A percentile compares a stretch with the other conserved stretches of the same genome.
Conservation (phyloP, 1,140 invertebrate species). For the Heliconius melpomene region DNA sequence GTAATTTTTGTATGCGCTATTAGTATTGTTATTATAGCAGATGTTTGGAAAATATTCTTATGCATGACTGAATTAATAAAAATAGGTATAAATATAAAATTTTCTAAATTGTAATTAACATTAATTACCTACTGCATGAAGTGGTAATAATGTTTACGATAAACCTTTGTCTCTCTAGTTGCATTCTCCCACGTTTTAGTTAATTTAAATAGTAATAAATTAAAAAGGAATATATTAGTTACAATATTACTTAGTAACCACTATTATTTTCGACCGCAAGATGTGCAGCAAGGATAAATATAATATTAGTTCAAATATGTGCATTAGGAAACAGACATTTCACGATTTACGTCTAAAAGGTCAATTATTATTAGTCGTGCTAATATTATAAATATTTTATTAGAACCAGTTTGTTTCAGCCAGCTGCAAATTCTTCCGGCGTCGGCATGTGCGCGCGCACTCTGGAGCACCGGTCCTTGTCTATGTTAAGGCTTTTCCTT, state of each 20-base stretch:
- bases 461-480: conserved; percentile 84
- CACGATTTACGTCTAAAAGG: conserved; percentile 1
- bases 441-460: conserved; percentile 86
- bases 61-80: too few species aligned
- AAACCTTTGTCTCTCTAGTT: too few species aligned
- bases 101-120: too few species aligned
- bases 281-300: background rate
- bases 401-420: conserved; percentile 25
- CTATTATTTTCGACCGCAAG: background rate
- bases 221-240: too few species aligned
- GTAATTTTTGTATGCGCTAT: background rate
- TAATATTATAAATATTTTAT: conserved; percentile 16
- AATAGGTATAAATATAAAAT: too few species aligned
- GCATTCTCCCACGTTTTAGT: too few species aligned
- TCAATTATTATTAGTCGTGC: background rate
- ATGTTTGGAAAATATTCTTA: too few species aligned
- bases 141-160: too few species aligned
- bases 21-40: too few species aligned
- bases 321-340: background rate
- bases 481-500: conserved; percentile 86
- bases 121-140: too few species aligned
- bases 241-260: too few species aligned
- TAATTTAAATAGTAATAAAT: too few species aligned
- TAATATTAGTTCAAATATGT: background rate
- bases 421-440: conserved; percentile 82